Evolutionary conservation across 37 sponge, comb jelly and placozoan genomes (phyloP), one percentile per base, ranked within the genome.

Genomic region (Chondrosia reniformis): DNA sequence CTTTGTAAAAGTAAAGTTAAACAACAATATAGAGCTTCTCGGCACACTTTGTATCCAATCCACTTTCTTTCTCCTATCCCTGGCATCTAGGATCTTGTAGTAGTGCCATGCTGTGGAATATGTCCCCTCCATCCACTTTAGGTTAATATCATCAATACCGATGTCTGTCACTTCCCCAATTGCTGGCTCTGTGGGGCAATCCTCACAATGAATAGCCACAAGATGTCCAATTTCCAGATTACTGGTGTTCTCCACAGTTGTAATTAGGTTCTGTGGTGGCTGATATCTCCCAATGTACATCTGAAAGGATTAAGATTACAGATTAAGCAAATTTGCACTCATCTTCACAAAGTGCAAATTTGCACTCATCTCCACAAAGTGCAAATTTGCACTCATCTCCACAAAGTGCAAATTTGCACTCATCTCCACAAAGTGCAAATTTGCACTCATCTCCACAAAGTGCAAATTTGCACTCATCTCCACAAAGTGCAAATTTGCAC

Each of bases 221-320:
- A 78, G 39, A 32, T 84, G 34, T 19, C 74, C 85, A 38, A 33
- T 54, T 34, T 39, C 40, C 17, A 84, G 57, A 1, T 49, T 25
- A 28, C 27, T 34, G 22, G 44, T 54, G 59, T 84, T 69, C 5
- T 42, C 74, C 27, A 59, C 63, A 15, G 33, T 71, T 1, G 45
- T n/a, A 55, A 34, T 30, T 9, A 22, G 24, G 22, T 42, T 44
- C 34, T 61, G 45, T 42, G 52, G 46, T 28, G 58, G 58, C 58
- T 56, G 58, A 28, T 56, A 56, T 31, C 76, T 54, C 66, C 84
- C 84, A 83, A 61, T 76, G 55, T 83, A 83, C 5, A 83, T 77
- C 84, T 76, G 28, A 56, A 6, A 8, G 58, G 58, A 56, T 56
- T 56, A 28, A 56, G n/a, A 28, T 24, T 3, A 56, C 27, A 28